Percentiles rank a stretch among this genome's conserved stretches.
Conservation (phyloP, 2,888 invertebrate genomes). For the Phyllotreta cruciferae region DNA sequence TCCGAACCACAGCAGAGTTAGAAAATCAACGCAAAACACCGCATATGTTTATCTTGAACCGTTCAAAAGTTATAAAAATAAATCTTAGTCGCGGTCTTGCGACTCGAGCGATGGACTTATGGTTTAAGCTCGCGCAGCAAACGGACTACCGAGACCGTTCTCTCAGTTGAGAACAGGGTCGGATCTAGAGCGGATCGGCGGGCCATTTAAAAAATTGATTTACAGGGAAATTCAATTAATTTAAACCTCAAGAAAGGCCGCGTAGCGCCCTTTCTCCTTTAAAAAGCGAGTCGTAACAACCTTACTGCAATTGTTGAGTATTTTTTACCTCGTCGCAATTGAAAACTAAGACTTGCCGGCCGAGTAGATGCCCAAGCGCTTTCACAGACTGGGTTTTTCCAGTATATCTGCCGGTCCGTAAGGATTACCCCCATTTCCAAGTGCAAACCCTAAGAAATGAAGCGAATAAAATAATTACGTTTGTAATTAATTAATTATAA, state of each 20-base stretch:
- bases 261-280: conserved; percentile 95
- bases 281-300: conserved; percentile 13
- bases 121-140: too few species aligned
- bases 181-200: too few species aligned
- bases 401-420: conserved; percentile 99
- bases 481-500: neutral
- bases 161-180: too few species aligned
- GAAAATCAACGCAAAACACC: conserved; percentile 93
- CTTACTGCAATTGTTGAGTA: conserved; percentile 19
- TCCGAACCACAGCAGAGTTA: conserved; percentile 91
- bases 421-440: conserved; percentile 98
- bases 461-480: neutral
- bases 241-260: too few species aligned
- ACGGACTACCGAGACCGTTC: too few species aligned
- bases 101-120: too few species aligned
- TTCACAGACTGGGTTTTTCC: conserved; percentile 99
- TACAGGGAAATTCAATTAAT: too few species aligned
- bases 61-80: too few species aligned
- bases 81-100: too few species aligned
- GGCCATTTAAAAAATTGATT: too few species aligned
- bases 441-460: conserved; percentile 77
- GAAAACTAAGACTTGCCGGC: conserved; percentile 92
- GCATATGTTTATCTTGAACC: too few species aligned
- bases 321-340: conserved; percentile 90
- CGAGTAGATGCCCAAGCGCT: conserved; percentile 88